A percentile compares a stretch with the other conserved stretches of the same genome.
Evolutionary conservation across 2,797 vertebrate genomes (phyloP).

Genomic region (Sebastes miniatus): DNA sequence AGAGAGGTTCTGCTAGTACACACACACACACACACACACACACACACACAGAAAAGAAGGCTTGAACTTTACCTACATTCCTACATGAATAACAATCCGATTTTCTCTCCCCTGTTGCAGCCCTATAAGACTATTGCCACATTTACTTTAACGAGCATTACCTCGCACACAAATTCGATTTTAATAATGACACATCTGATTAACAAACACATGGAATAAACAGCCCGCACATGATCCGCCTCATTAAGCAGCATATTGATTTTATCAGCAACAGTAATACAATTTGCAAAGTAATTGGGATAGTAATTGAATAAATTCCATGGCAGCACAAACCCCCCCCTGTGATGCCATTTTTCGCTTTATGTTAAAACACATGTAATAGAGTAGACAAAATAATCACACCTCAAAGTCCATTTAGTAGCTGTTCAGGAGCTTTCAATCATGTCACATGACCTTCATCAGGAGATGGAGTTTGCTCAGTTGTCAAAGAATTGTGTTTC

Average conservation of each 20-base stretch:
- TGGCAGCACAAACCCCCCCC: neutral
- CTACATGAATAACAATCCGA: neutral
- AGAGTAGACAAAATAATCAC: neutral
- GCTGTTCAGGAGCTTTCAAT: neutral
- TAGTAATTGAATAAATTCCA: conserved; percentile 7
- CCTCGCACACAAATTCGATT: neutral
- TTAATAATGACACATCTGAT: conserved; percentile 12
- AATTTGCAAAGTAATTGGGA: conserved; percentile 9
- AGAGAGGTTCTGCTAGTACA: neutral
- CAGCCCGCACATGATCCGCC: conserved; percentile 3
- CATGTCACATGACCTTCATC: neutral
- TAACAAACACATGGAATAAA: conserved; percentile 12
- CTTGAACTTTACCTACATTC: neutral
- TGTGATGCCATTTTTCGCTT: neutral
- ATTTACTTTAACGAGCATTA: neutral
- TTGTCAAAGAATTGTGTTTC: neutral
- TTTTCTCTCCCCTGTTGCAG: no score
- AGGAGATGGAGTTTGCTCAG: neutral
- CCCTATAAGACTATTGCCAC: neutral
- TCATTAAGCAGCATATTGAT: conserved; percentile 30
- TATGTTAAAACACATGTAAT: neutral
- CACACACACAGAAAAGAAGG: neutral
- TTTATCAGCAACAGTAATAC: conserved; percentile 19
- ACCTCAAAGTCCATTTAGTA: neutral
- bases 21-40: neutral